A percentile compares a stretch with the other conserved stretches of the same genome.
Evolutionary conservation across 2,888 invertebrate genomes (phyloP).

Genomic region (Megalurothrips usitatus): DNA sequence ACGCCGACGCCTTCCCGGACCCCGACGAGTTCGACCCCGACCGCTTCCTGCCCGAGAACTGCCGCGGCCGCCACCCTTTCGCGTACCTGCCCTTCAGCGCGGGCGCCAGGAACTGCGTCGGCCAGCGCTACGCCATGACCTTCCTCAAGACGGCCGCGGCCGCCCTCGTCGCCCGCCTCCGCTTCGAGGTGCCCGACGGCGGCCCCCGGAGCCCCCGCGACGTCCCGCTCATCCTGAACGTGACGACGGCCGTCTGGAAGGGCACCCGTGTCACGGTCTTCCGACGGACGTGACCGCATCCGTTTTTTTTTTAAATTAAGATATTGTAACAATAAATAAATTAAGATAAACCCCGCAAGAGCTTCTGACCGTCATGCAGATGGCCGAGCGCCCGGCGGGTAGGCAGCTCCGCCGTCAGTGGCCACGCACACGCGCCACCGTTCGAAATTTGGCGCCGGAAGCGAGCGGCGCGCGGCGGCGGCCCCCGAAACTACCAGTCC

Average conservation of each 20-base stretch:
- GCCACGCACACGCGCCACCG: no score
- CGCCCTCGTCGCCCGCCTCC: background rate
- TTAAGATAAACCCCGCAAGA: no score
- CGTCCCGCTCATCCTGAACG: background rate
- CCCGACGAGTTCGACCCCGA: slow-evolving; percentile 5
- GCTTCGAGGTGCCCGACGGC: background rate
- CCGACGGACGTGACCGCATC: background rate
- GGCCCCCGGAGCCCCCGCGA: background rate
- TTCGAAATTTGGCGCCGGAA: no score
- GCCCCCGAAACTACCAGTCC: no score
- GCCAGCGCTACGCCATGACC: slow-evolving; percentile 29
- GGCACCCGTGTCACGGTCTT: background rate
- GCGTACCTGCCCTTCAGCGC: slow-evolving; percentile 3
- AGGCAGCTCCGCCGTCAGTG: no score
- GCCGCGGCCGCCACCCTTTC: slow-evolving; percentile 3
- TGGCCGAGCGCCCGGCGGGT: no score
- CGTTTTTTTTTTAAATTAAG: no score
- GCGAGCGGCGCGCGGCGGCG: no score
- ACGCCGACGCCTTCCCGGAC: background rate
- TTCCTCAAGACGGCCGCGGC: slow-evolving; percentile 11
- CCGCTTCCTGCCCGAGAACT: background rate
- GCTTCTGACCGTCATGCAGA: no score
- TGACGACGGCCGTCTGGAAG: background rate
- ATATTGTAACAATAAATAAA: no score
- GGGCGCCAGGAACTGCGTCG: slow-evolving; percentile 4